Conservation (phyloP, 2,888 invertebrate genomes). For the Ypsolopha sequella region DNA sequence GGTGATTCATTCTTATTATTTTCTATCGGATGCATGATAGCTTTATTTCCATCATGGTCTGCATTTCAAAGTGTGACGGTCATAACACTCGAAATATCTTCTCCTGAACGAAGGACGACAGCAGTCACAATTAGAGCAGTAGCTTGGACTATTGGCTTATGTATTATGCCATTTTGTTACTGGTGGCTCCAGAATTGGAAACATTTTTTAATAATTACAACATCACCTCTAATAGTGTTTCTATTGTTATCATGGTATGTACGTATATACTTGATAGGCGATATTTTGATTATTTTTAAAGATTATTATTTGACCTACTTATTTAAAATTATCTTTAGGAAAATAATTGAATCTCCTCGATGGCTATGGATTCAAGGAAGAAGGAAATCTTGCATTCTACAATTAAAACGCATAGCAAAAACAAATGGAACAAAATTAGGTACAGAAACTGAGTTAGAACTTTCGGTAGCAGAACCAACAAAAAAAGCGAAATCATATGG, state of each 20-base stretch:
- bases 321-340: slow-evolving; percentile 36
- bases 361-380: slow-evolving; percentile 72
- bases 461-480: slow-evolving; percentile 19
- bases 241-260: slow-evolving; percentile 37
- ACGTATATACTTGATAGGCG: not conserved
- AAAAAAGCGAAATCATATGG: slow-evolving; percentile 54
- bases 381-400: slow-evolving; percentile 49
- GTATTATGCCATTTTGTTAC: slow-evolving; percentile 32
- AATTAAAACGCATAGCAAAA: slow-evolving; percentile 66
- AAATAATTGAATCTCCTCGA: slow-evolving; percentile 74
- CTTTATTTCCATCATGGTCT: slow-evolving; percentile 36
- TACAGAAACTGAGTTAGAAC: slow-evolving; percentile 38
- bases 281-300: too few species aligned
- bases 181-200: slow-evolving; percentile 45
- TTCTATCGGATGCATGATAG: slow-evolving; percentile 29
- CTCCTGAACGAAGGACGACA: slow-evolving; percentile 26
- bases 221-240: slow-evolving; percentile 25
- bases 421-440: slow-evolving; percentile 60
- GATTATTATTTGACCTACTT: too few species aligned
- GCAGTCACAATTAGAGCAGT: slow-evolving; percentile 27
- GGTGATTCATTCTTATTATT: slow-evolving; percentile 29
- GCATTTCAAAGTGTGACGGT: slow-evolving; percentile 30
- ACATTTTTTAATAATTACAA: slow-evolving; percentile 31
- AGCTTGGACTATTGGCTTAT: slow-evolving; percentile 29
- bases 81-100: slow-evolving; percentile 42